Conservation (phyloP, 2,888 invertebrate species). For the Drosophila bunnanda region DNA sequence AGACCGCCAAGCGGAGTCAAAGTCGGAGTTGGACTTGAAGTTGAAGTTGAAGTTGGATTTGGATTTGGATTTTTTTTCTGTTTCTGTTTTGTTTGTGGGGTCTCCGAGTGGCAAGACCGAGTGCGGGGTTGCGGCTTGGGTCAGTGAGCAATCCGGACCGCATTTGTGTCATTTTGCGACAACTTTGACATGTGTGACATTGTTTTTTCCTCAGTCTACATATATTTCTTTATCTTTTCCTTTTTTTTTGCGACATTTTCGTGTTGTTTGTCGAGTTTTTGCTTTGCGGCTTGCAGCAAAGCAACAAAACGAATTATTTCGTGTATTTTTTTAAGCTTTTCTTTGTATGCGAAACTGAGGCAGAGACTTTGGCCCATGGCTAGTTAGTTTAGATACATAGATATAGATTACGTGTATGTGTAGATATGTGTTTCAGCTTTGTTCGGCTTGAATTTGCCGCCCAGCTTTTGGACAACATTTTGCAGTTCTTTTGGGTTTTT, state of each 20-base stretch:
- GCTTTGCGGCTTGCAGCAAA: constrained; percentile 55
- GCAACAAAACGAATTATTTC: constrained; percentile 68
- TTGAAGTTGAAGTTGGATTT: constrained; percentile 18
- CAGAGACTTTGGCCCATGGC: constrained; percentile 63
- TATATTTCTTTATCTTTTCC: constrained; percentile 1
- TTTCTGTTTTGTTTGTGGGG: constrained; percentile 6
- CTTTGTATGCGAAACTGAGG: constrained; percentile 56
- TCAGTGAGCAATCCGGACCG: constrained; percentile 73
- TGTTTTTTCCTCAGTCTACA: constrained; percentile 57
- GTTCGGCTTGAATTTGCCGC: constrained; percentile 62
- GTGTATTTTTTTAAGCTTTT: constrained; percentile 56
- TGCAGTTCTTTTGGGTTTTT: constrained; percentile 33
- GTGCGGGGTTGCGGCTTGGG: constrained; percentile 40
- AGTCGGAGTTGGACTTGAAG: constrained; percentile 2
- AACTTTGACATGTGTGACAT: constrained; percentile 84
- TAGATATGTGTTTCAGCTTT: constrained; percentile 41
- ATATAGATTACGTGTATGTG: constrained; percentile 43
- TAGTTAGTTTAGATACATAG: constrained; percentile 59
- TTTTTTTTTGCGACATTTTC: constrained; percentile 72
- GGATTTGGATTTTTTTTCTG: neutral
- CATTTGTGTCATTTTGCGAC: constrained; percentile 82
- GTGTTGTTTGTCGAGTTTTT: constrained; percentile 65
- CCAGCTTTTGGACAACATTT: constrained; percentile 45
- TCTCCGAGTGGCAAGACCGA: constrained; percentile 39
- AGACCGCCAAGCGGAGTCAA: constrained; percentile 37